These are phyloP conservation scores for Emys orbicularis DNA, from an alignment of 2,797 vertebrate genomes.

Conservation along the genomic window DNA sequence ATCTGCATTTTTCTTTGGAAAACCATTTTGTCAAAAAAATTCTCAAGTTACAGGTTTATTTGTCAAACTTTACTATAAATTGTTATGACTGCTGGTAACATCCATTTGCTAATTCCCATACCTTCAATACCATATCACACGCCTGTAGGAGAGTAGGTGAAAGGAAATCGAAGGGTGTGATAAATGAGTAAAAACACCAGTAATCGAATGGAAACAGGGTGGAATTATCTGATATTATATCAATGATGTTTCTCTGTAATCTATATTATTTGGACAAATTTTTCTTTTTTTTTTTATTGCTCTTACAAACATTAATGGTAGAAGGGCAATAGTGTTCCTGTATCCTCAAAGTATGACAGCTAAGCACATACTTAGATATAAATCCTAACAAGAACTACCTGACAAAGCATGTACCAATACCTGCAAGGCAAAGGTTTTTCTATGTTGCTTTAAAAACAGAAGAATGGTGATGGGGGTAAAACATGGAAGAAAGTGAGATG, in stretches of 20 bases:
- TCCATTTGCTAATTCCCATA: background rate
- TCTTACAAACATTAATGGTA: background rate
- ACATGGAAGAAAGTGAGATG: background rate
- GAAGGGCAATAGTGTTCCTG: background rate
- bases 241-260: background rate
- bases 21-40: background rate
- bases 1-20: background rate
- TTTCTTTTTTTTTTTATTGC: background rate
- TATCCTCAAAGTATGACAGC: background rate
- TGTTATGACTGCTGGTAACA: background rate
- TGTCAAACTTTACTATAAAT: background rate
- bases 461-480: constrained; percentile 3
- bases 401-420: background rate
- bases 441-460: background rate
- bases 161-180: background rate
- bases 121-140: background rate
- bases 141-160: accelerated
- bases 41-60: background rate
- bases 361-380: background rate
- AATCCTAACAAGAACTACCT: background rate
- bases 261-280: accelerated
- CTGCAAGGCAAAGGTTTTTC: background rate
- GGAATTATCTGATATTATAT: background rate
- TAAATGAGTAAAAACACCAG: background rate
- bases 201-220: background rate